Evolutionary conservation across 2,888 invertebrate species (phyloP), one percentile per base, ranked within the genome.

Genomic region (Brassicogethes aeneus): DNA sequence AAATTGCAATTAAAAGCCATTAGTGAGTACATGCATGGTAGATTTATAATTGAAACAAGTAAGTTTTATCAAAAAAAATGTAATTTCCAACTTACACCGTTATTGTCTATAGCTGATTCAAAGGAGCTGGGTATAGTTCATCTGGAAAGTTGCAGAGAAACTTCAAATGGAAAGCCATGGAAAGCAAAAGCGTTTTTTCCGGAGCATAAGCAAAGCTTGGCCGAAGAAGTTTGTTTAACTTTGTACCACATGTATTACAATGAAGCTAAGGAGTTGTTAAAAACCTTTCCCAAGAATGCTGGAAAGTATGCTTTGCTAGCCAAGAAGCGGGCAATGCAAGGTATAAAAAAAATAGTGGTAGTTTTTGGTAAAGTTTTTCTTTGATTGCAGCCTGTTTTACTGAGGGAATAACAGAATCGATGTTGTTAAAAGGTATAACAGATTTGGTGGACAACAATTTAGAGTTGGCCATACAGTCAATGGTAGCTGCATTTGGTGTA

Each of bases 391-490:
- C 74, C 32, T 59, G 65, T 35, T 68, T 69, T 48, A 61, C 61
- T 8, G 52, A 59, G 1, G 74, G 71, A 47, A 70, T 66, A 36
- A 74, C 73, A 1, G 71, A 73, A 47, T 74, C 75, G 1, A 66
- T 75, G 3, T 63, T 74, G 36, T 66, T 75, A 48, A 73, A 75
- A 34, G 77, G 76, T 3, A 60, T 72, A 16, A 73, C 74, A 50
- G 73, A 75, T 52, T 53, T 76, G 43, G 53, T 62, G 40, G 67
- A 70, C 62, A 70, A 70, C 36, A 69, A 71, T 47, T 56, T 72
- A 34, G 69, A 70, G 45, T 68, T 69, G 32, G 74, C 76, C 0
- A 68, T 71, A 40, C 68, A 67, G 45, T 71, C 72, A 1, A 72
- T 76, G 40, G 64, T 68, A 23, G 69, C 69, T 51, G 74, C 73